Evolutionary conservation across 2,797 vertebrate species (phyloP).

Genomic region (Scomberomorus guttatus): DNA sequence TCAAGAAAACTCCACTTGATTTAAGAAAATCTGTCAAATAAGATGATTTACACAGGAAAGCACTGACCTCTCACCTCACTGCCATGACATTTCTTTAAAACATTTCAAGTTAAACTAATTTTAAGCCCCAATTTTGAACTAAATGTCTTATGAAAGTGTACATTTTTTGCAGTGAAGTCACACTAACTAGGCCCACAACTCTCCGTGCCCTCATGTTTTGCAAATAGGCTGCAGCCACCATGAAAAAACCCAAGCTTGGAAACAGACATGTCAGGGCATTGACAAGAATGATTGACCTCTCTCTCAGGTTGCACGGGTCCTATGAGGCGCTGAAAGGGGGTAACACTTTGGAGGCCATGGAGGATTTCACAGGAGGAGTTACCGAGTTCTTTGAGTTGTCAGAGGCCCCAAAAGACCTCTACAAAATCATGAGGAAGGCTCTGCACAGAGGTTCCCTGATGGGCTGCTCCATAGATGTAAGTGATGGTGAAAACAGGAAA

Average conservation of each 20-base stretch:
- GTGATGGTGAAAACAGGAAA: conserved; percentile 49
- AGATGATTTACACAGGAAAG: background rate
- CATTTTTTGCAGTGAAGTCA: conserved; percentile 6
- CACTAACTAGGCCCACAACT: background rate
- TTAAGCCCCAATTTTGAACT: background rate
- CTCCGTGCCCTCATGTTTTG: conserved; percentile 13
- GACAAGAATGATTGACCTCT: conserved; percentile 19
- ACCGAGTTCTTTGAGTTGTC: conserved; percentile 96
- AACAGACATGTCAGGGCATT: conserved; percentile 26
- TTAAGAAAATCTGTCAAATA: background rate
- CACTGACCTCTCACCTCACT: background rate
- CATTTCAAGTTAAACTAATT: conserved; percentile 1
- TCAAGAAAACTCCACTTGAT: background rate
- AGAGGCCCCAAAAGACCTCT: conserved; percentile 92
- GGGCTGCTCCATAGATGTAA: conserved; percentile 97
- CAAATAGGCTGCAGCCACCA: background rate
- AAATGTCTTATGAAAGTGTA: background rate
- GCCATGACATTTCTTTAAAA: background rate
- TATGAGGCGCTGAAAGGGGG: conserved; percentile 98
- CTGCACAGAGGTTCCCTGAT: conserved; percentile 96
- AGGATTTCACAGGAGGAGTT: conserved; percentile 98
- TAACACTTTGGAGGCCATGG: conserved; percentile 98
- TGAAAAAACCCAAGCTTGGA: background rate
- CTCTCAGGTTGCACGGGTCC: conserved; percentile 92
- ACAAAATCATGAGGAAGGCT: conserved; percentile 96